phyloP scores from a whole-genome alignment of 2,113 vertebrate species.

The Charadrius vociferus region DNA sequence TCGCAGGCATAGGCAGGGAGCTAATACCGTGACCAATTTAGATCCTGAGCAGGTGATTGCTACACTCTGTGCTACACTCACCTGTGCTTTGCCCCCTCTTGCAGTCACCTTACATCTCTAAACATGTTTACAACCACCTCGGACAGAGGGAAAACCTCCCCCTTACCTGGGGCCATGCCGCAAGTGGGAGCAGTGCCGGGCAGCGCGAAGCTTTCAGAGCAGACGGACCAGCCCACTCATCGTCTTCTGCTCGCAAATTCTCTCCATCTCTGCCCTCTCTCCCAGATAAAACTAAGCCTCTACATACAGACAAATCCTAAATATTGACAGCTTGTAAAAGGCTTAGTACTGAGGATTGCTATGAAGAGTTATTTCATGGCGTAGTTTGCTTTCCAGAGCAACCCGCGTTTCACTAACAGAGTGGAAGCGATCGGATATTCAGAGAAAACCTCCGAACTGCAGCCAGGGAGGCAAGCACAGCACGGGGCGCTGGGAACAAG shows the following conservation, averaged over 20 bases:
- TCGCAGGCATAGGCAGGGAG: background rate
- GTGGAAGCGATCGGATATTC: background rate
- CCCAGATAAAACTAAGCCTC: background rate
- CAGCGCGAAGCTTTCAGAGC: accelerated
- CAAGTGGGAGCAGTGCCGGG: accelerated
- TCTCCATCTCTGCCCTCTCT: background rate
- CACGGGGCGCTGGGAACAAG: background rate
- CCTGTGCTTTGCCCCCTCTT: background rate
- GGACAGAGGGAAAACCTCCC: background rate
- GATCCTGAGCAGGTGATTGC: background rate
- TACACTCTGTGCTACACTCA: background rate
- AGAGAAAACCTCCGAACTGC: background rate
- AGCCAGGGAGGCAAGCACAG: background rate
- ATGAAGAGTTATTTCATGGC: background rate
- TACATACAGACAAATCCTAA: background rate
- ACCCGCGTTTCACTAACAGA: background rate
- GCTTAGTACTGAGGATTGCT: background rate
- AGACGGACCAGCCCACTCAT: background rate
- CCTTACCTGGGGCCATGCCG: background rate
- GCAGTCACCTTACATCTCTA: background rate
- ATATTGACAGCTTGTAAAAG: background rate
- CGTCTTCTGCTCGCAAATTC: background rate
- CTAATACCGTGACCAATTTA: background rate
- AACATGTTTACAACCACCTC: background rate
- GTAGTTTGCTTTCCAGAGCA: background rate